Evolutionary conservation across 2,797 vertebrate species (phyloP), one percentile per base, ranked within the genome.

Genomic region (Melanogrammus aeglefinus): DNA sequence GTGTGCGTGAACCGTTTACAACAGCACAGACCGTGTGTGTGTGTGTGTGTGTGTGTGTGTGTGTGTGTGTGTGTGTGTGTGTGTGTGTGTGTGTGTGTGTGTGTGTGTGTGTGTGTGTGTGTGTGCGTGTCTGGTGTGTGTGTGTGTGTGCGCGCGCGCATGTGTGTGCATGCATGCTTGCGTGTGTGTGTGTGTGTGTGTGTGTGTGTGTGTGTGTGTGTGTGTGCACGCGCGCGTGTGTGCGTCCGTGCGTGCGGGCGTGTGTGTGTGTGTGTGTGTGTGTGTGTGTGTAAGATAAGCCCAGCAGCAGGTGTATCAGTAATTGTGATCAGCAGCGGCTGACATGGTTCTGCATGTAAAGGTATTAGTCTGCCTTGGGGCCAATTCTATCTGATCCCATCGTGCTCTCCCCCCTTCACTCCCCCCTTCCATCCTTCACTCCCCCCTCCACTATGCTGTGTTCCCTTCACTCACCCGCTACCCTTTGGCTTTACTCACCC

Each of bases 271-370:
- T 69, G 63, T 27, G 24, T 69, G n/a, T 27, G 63, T 69, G 63
- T 29, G 29, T 12, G 72, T 69, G 51, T 24, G 80, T 83, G 76
- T 57, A 82, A 86, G 92, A 90, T 93, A 93, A 92, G 90, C 80
- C 84, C 57, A 71, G 69, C 9, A 2, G 77, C 78, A 33, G 75
- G 80, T 86, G 85, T 94, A 94, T 94, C 93, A 90, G 90, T 94
- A 93, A 94, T 93, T 39, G 73, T 78, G 77, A 24, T 83, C 84
- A 83, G 74, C 82, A 69, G 87, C 83, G 85, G 71, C 83, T 92
- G 90, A 94, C 91, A 92, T 91, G 91, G 90, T 88, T 91, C 88
- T 93, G 91, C 93, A 93, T 94, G 92, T 92, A 91, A 92, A 92
- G 89, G 91, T 86, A 91, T 92, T 92, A 91, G 78, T 76, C 79